Percentiles rank a stretch among this genome's conserved stretches.
Conservation (phyloP, 2,797 vertebrate species). For the Lepilemur septentrionalis region DNA sequence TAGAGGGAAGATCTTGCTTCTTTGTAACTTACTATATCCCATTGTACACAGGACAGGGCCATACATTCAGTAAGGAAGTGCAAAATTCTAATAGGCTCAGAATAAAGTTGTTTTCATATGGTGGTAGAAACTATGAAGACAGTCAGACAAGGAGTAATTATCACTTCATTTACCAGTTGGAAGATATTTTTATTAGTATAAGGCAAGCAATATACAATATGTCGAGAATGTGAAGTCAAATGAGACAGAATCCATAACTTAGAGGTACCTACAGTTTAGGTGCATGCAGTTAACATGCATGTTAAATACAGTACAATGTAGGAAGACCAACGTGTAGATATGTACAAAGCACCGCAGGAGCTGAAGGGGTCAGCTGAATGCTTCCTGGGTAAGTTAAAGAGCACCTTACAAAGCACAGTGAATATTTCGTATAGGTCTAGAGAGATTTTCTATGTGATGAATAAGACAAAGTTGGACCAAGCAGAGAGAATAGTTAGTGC, state of each 20-base stretch:
- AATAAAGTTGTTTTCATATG: background rate
- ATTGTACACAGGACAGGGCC: background rate
- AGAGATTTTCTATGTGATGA: background rate
- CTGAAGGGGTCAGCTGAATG: background rate
- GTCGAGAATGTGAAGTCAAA: slow-evolving; percentile 1
- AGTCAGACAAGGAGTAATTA: background rate
- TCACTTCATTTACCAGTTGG: background rate
- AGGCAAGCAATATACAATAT: background rate
- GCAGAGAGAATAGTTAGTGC: background rate
- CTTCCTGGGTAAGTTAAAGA: background rate
- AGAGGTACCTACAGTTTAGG: background rate
- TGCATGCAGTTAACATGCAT: background rate
- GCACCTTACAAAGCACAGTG: background rate
- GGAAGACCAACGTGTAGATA: background rate
- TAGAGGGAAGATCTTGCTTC: background rate
- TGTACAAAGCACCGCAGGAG: background rate
- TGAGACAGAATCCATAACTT: background rate
- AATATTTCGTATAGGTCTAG: background rate
- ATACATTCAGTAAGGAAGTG: background rate
- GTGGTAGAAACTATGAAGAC: background rate
- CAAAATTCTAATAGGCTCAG: background rate
- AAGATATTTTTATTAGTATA: slow-evolving; percentile 32
- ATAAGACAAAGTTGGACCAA: background rate
- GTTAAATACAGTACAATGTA: background rate
- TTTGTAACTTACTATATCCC: background rate